phyloP scores from a whole-genome alignment of 2,113 vertebrate species.

The Gracilinanus agilis region DNA sequence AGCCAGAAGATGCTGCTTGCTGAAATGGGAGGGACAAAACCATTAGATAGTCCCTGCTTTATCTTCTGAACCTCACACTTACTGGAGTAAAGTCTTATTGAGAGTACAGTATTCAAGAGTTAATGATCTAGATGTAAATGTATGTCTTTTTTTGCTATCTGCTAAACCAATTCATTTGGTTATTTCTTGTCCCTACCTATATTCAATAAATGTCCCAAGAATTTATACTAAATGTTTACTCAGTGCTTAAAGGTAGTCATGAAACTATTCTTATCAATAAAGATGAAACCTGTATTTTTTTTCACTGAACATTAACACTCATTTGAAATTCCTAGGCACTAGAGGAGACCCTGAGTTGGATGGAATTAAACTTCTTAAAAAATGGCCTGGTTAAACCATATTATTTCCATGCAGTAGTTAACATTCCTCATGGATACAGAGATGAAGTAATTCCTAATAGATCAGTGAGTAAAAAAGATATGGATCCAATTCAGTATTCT shows the following conservation, averaged over 20 bases:
- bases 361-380: constrained; percentile 1
- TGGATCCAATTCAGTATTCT: constrained; percentile 30
- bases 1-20: neutral
- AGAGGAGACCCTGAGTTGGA: neutral
- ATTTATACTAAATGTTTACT: neutral
- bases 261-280: neutral
- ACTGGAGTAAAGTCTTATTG: neutral
- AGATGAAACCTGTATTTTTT: neutral
- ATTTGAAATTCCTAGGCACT: neutral
- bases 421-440: constrained; percentile 37
- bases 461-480: constrained; percentile 41
- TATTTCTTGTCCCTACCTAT: neutral
- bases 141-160: neutral
- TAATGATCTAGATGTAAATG: neutral
- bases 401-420: constrained; percentile 29
- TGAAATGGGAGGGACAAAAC: neutral
- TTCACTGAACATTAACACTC: neutral
- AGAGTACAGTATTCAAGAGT: neutral
- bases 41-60: neutral
- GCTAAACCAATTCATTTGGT: neutral
- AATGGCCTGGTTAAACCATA: neutral
- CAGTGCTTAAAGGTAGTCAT: neutral
- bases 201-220: neutral
- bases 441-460: constrained; percentile 43
- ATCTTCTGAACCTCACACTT: neutral